Percentiles rank a stretch among this genome's conserved stretches.
Evolutionary conservation across 2,113 vertebrate species (phyloP).

Genomic region (Mastomys natalensis): DNA sequence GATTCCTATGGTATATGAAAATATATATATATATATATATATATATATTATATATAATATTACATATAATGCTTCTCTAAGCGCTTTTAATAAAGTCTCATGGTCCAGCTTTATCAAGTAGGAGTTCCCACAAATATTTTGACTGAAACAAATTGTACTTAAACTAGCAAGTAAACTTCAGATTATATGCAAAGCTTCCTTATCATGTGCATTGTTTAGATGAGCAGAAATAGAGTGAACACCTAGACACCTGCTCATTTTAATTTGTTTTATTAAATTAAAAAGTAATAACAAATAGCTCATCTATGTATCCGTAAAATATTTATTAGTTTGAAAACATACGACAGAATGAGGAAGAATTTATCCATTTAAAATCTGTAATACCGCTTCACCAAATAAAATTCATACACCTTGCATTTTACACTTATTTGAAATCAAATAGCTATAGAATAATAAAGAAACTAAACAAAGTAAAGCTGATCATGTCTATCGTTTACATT

Average conservation of each 20-base stretch:
- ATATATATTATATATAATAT: no score
- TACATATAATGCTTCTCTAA: no score
- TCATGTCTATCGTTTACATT: slow-evolving; percentile 20
- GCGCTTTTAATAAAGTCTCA: neutral
- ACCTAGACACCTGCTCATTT: slow-evolving; percentile 1
- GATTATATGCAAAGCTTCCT: slow-evolving; percentile 2
- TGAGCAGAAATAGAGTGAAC: slow-evolving; percentile 2
- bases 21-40: no score
- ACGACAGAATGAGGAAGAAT: slow-evolving; percentile 29
- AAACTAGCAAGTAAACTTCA: slow-evolving; percentile 54
- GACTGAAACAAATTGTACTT: slow-evolving; percentile 29
- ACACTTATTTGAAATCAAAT: slow-evolving; percentile 30
- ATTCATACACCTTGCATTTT: neutral
- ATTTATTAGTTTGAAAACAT: slow-evolving; percentile 17
- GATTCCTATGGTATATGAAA: no score
- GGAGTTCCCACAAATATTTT: slow-evolving; percentile 37
- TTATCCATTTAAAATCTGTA: neutral
- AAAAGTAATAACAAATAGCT: slow-evolving; percentile 22
- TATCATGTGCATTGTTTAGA: slow-evolving; percentile 2
- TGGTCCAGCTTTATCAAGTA: slow-evolving; percentile 9
- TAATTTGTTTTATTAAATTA: neutral
- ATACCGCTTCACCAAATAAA: neutral
- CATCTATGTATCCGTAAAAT: neutral
- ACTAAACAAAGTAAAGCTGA: neutral
- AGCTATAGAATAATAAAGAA: slow-evolving; percentile 35